phyloP scores from a whole-genome alignment of 2,888 invertebrate genomes.

The Mythimna lalbum region DNA sequence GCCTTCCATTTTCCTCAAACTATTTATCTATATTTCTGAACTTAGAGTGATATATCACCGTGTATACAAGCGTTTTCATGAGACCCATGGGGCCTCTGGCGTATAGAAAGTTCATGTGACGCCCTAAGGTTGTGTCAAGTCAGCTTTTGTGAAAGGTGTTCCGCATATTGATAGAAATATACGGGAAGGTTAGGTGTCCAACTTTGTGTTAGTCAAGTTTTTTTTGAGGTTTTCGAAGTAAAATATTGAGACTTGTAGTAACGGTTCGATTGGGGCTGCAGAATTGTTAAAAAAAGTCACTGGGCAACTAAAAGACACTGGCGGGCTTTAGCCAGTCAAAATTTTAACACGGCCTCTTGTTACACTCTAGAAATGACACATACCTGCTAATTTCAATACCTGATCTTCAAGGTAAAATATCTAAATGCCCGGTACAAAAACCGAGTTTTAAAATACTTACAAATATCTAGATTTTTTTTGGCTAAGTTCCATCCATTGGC shows the following conservation, averaged over 20 bases:
- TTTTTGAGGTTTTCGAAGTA: not conserved
- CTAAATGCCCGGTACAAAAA: too few species aligned
- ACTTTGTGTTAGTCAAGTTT: not conserved
- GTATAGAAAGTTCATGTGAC: conserved; percentile 73
- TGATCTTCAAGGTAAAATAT: too few species aligned
- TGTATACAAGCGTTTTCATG: conserved; percentile 46
- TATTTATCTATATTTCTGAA: conserved; percentile 21
- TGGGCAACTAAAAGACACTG: too few species aligned
- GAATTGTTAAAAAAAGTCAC: too few species aligned
- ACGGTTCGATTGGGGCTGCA: too few species aligned
- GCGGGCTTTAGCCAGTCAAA: too few species aligned
- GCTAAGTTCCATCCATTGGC: too few species aligned
- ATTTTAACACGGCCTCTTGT: too few species aligned
- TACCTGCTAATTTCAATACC: too few species aligned
- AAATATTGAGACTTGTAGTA: not conserved
- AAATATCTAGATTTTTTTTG: too few species aligned
- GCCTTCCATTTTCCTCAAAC: conserved; percentile 24
- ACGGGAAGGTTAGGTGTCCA: not conserved
- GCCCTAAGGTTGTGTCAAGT: conserved; percentile 54
- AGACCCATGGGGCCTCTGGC: conserved; percentile 63
- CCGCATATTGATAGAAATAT: conserved; percentile 8
- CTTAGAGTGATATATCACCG: conserved; percentile 33
- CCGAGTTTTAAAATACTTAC: too few species aligned
- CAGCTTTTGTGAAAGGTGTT: conserved; percentile 39
- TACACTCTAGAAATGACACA: too few species aligned